Conservation (phyloP, 1,140 invertebrate species). For the Mercenaria mercenaria region DNA sequence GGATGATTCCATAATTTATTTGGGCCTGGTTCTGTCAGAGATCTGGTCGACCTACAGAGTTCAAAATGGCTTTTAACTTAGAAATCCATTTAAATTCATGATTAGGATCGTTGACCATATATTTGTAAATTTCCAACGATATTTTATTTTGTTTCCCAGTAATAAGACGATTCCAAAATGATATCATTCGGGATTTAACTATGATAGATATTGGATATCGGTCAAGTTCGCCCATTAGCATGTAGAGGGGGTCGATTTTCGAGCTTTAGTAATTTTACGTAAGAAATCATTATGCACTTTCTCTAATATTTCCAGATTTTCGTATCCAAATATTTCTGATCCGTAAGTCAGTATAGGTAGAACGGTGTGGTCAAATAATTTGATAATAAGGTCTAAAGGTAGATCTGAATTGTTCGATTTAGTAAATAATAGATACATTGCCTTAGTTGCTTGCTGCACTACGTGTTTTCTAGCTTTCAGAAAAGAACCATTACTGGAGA, state of each 20-base stretch:
- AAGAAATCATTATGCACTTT: conserved; percentile 43
- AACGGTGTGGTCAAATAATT: conserved; percentile 34
- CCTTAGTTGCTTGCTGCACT: conserved; percentile 13
- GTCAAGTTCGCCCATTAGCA: not conserved
- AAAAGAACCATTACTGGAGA: conserved; percentile 16
- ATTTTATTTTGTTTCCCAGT: not conserved
- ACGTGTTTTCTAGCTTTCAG: conserved; percentile 18
- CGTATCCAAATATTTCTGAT: conserved; percentile 32
- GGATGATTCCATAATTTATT: conserved; percentile 1
- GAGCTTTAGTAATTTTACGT: conserved; percentile 26
- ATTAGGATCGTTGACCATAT: conserved; percentile 11
- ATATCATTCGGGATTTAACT: conserved; percentile 33
- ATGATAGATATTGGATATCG: conserved; percentile 23
- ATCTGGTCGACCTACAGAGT: not conserved
- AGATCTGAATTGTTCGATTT: not conserved
- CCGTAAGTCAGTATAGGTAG: conserved; percentile 21
- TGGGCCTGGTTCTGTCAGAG: conserved; percentile 24
- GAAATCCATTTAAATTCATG: not conserved
- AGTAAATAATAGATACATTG: not conserved
- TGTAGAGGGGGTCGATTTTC: conserved; percentile 1
- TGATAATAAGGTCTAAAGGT: not conserved
- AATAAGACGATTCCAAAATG: conserved; percentile 12
- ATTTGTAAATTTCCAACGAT: conserved; percentile 5
- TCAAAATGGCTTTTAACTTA: conserved; percentile 33
- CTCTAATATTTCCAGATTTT: no score